Conservation (phyloP, 2,888 invertebrate genomes). For the Lacanobia wlatinum region DNA sequence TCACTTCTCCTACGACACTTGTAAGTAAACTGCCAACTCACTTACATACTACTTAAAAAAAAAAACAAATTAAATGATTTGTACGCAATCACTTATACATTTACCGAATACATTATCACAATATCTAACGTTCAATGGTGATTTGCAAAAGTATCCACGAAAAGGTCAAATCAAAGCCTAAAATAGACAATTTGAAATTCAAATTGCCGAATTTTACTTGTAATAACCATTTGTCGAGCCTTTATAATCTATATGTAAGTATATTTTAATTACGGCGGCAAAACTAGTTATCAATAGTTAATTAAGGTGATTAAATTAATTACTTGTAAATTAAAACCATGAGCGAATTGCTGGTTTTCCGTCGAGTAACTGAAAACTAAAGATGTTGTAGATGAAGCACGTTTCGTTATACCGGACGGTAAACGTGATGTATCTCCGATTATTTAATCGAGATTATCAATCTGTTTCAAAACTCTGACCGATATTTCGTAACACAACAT, state of each 20-base stretch:
- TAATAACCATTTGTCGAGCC: neutral
- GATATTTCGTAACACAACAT: neutral
- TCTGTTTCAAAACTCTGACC: neutral
- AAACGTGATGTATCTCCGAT: conserved; percentile 26
- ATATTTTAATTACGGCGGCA: conserved; percentile 4
- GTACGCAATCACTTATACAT: neutral
- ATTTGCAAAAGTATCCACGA: conserved; percentile 20
- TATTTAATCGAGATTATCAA: conserved; percentile 8
- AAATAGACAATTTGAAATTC: neutral
- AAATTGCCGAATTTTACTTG: neutral
- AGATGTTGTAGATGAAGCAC: conserved; percentile 1
- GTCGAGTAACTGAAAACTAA: conserved; percentile 13
- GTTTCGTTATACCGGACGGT: neutral
- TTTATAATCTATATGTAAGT: conserved; percentile 1
- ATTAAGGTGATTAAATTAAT: conserved; percentile 18
- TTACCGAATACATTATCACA: neutral
- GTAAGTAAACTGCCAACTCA: conserved; percentile 17
- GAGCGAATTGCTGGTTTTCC: conserved; percentile 19
- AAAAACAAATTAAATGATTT: conserved; percentile 21
- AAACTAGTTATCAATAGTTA: neutral
- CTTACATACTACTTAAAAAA: conserved; percentile 21
- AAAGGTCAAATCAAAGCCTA: neutral
- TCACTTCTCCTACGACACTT: conserved; percentile 7
- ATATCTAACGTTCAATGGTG: neutral
- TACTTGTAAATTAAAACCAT: conserved; percentile 11